A percentile compares a stretch with the other conserved stretches of the same genome.
Conservation (phyloP, 2,113 vertebrate species). For the Corythoichthys haematopterus region DNA sequence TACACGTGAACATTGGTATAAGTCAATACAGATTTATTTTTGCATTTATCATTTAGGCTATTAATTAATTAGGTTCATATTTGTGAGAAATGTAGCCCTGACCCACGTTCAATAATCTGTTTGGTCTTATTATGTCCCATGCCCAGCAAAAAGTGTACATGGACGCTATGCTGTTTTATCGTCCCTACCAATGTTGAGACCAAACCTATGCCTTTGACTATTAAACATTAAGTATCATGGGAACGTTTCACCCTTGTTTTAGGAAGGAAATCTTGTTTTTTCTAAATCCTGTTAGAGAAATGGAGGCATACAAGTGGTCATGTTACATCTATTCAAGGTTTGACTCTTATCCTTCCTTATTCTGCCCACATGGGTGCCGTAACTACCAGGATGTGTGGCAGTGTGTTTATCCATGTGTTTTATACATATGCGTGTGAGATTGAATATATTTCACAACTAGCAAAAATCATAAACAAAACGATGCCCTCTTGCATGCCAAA, state of each 20-base stretch:
- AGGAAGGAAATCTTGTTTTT: constrained; percentile 54
- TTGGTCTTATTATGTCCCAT: too few relatives aligned
- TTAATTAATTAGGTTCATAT: too few relatives aligned
- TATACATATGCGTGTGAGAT: constrained; percentile 31
- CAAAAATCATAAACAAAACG: constrained; percentile 55
- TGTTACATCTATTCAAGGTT: constrained; percentile 41
- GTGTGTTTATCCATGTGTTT: constrained; percentile 58
- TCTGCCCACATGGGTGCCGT: constrained; percentile 60
- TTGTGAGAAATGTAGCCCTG: too few relatives aligned
- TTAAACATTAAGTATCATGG: constrained; percentile 36
- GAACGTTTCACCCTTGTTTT: constrained; percentile 35
- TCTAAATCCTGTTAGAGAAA: constrained; percentile 46
- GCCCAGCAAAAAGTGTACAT: too few relatives aligned
- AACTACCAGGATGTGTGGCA: constrained; percentile 52
- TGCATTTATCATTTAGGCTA: too few relatives aligned
- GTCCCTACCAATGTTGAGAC: too few relatives aligned
- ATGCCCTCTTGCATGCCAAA: constrained; percentile 46
- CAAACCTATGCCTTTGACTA: constrained; percentile 5
- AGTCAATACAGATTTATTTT: too few relatives aligned
- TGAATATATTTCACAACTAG: constrained; percentile 39
- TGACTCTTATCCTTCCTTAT: constrained; percentile 45
- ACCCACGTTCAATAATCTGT: too few relatives aligned
- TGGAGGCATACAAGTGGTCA: constrained; percentile 51
- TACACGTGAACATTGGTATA: too few relatives aligned
- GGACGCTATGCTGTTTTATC: too few relatives aligned